These are phyloP conservation scores for Himalopsyche tibetana DNA, from an alignment of 2,888 invertebrate species.

Conservation along the genomic window DNA sequence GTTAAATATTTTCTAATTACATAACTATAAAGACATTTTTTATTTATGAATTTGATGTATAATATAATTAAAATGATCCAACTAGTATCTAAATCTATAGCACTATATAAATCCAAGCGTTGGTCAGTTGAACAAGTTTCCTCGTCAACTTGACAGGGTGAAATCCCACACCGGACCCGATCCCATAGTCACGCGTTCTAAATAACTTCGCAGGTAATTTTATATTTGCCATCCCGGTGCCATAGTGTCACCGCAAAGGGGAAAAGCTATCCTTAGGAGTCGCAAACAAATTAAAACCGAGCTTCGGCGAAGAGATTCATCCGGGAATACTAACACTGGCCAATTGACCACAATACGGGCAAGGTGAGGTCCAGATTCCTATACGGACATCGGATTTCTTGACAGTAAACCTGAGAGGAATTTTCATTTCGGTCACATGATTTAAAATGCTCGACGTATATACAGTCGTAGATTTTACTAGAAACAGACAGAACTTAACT, in stretches of 20 bases:
- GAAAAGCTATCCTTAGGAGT: slow-evolving; percentile 50
- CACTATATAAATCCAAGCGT: no score
- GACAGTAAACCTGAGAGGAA: background rate
- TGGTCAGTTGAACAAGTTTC: background rate
- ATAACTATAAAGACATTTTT: no score
- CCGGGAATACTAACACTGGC: slow-evolving; percentile 24
- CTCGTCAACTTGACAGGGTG: background rate
- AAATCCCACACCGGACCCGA: background rate
- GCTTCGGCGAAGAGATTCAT: slow-evolving; percentile 34
- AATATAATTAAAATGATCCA: no score
- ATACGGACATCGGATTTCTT: background rate
- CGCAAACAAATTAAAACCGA: slow-evolving; percentile 56
- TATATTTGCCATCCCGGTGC: slow-evolving; percentile 2
- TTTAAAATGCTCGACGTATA: no score
- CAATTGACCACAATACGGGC: slow-evolving; percentile 42
- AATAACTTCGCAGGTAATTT: slow-evolving; percentile 34
- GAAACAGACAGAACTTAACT: no score
- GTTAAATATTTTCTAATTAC: no score
- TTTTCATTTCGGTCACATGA: background rate
- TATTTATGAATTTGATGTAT: no score
- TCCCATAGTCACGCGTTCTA: background rate
- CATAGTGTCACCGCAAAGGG: slow-evolving; percentile 39
- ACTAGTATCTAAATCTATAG: no score
- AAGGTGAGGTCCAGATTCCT: background rate
- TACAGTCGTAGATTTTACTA: no score